These are phyloP conservation scores for Coregonus ussuriensis DNA, from an alignment of 2,797 vertebrate genomes.

Conservation along the genomic window DNA sequence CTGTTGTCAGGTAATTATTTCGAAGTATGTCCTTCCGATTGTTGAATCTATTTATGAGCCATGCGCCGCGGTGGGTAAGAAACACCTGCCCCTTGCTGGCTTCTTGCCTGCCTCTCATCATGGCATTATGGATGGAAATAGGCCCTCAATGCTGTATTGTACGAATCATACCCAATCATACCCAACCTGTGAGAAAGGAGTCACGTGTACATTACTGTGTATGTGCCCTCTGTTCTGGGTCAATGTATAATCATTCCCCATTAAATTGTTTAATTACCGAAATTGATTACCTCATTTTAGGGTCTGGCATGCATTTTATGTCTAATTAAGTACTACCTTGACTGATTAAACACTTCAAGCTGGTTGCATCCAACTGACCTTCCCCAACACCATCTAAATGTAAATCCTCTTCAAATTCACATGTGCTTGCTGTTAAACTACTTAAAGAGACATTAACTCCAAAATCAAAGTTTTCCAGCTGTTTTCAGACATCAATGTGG, in stretches of 20 bases:
- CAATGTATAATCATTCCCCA: neutral
- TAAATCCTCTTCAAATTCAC: neutral
- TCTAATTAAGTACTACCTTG: neutral
- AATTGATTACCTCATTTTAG: constrained; percentile 13
- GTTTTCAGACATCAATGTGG: no score
- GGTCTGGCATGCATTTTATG: neutral
- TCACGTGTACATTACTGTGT: no score
- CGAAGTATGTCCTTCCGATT: constrained; percentile 46
- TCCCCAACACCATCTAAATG: neutral
- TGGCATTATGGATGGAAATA: neutral
- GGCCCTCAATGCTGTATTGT: no score
- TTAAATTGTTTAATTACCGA: constrained; percentile 18
- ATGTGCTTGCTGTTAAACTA: neutral
- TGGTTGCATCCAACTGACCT: neutral
- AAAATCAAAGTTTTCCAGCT: no score
- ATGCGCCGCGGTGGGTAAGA: neutral
- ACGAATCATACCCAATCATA: no score
- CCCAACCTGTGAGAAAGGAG: no score
- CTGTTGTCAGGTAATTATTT: constrained; percentile 62
- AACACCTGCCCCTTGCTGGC: no score
- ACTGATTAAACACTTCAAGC: neutral
- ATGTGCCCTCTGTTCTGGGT: neutral
- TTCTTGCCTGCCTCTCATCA: neutral
- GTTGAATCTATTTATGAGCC: constrained; percentile 47
- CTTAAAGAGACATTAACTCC: neutral